Evolutionary conservation across 2,888 invertebrate genomes (phyloP).

Genomic region (Phorcus lineatus): DNA sequence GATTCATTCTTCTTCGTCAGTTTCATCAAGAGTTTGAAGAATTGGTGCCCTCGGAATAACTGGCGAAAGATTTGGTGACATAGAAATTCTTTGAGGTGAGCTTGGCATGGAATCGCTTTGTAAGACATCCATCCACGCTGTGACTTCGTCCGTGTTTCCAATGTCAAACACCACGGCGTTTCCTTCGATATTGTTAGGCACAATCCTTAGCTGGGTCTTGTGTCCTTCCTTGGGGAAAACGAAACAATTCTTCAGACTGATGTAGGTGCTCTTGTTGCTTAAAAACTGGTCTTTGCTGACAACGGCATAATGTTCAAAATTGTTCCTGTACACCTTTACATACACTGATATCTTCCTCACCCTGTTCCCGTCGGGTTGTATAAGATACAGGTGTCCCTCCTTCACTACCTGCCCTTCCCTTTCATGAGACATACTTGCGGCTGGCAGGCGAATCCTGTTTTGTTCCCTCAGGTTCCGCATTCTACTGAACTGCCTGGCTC

Average conservation of each 20-base stretch:
- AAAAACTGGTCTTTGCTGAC: constrained; percentile 56
- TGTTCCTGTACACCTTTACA: constrained; percentile 58
- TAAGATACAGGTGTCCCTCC: constrained; percentile 49
- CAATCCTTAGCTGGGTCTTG: constrained; percentile 48
- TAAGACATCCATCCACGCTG: constrained; percentile 54
- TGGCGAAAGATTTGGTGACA: constrained; percentile 54
- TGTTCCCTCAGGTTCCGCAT: not conserved
- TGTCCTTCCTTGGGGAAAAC: constrained; percentile 41
- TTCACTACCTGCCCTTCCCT: constrained; percentile 48
- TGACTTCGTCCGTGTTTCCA: constrained; percentile 35
- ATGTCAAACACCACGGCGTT: constrained; percentile 53
- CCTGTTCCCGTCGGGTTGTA: constrained; percentile 46
- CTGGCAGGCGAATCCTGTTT: not conserved
- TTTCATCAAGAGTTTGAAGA: constrained; percentile 58
- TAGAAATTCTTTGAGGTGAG: constrained; percentile 47
- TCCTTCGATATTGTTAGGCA: constrained; percentile 59
- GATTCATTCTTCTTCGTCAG: constrained; percentile 48
- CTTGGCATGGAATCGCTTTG: constrained; percentile 43
- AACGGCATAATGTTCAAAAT: constrained; percentile 61
- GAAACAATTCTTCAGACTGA: constrained; percentile 56
- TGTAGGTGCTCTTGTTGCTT: constrained; percentile 52
- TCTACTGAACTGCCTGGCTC: too few relatives aligned
- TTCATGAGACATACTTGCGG: not conserved
- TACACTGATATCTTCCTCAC: constrained; percentile 48
- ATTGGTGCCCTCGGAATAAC: constrained; percentile 56